These are phyloP conservation scores for Limnephilus rhombicus DNA, from an alignment of 2,888 invertebrate genomes.

Conservation along the genomic window DNA sequence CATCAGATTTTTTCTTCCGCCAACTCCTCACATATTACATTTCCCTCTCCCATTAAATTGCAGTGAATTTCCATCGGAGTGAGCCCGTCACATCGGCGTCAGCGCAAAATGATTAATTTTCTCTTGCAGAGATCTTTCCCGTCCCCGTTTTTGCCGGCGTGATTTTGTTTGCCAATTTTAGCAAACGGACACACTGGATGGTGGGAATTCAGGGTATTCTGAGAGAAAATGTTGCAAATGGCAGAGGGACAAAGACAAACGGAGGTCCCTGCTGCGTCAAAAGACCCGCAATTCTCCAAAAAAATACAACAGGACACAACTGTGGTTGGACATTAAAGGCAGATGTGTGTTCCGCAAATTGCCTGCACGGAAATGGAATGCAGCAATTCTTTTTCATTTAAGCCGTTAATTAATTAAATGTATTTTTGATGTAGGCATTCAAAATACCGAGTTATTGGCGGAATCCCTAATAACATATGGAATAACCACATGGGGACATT, in stretches of 20 bases:
- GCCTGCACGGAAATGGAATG: neutral
- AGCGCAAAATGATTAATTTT: neutral
- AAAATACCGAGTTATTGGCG: too few relatives aligned
- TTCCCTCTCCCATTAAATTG: neutral
- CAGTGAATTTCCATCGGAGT: neutral
- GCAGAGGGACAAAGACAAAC: neutral
- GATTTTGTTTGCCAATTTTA: neutral
- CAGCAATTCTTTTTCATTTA: neutral
- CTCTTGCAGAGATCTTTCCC: neutral
- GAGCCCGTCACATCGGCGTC: neutral
- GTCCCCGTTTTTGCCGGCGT: neutral
- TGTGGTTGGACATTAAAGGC: neutral
- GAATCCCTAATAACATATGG: too few relatives aligned
- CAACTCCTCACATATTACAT: neutral
- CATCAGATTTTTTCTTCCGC: neutral
- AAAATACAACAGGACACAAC: neutral
- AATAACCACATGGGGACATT: too few relatives aligned
- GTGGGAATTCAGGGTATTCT: neutral
- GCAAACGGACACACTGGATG: neutral
- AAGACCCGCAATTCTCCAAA: neutral
- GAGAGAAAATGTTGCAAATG: neutral
- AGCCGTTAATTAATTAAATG: neutral
- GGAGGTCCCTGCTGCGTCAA: neutral
- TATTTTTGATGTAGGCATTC: too few relatives aligned
- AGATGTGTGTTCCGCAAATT: neutral